phyloP scores from a whole-genome alignment of 1,140 invertebrate genomes.

The Pachypsylla venusta region DNA sequence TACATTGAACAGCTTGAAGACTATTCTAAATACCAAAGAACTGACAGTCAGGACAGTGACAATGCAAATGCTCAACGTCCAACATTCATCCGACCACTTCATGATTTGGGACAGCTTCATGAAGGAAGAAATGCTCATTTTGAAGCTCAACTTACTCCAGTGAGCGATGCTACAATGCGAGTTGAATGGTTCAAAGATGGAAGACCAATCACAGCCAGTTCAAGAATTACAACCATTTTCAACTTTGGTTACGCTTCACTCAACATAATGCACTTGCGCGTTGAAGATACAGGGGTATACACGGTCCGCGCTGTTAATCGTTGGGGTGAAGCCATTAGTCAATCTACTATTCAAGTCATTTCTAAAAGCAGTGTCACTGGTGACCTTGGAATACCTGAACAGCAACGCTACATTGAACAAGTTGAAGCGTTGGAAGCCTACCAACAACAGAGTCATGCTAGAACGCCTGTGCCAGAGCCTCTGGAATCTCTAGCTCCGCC shows the following conservation, averaged over 20 bases:
- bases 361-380: conserved; percentile 61
- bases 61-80: conserved; percentile 62
- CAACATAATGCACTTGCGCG: conserved; percentile 91
- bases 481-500: conserved; percentile 63
- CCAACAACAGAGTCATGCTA: conserved; percentile 54
- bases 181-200: conserved; percentile 99
- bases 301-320: conserved; percentile 78
- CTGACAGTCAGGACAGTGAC: conserved; percentile 69
- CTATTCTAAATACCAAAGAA: conserved; percentile 69
- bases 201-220: conserved; percentile 79
- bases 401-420: conserved; percentile 83
- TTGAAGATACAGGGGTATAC: conserved; percentile 84
- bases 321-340: conserved; percentile 68
- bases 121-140: conserved; percentile 89
- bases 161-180: conserved; percentile 92
- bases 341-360: conserved; percentile 55
- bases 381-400: conserved; percentile 79
- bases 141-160: conserved; percentile 83
- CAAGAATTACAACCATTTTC: conserved; percentile 87
- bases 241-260: conserved; percentile 98
- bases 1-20: conserved; percentile 88
- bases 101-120: conserved; percentile 70
- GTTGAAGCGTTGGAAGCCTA: conserved; percentile 87
- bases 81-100: conserved; percentile 75
- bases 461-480: conserved; percentile 50